Evolutionary conservation across 2,113 vertebrate genomes (phyloP), one percentile per base, ranked within the genome.

Genomic region (Dolichallabes microphthalmus): DNA sequence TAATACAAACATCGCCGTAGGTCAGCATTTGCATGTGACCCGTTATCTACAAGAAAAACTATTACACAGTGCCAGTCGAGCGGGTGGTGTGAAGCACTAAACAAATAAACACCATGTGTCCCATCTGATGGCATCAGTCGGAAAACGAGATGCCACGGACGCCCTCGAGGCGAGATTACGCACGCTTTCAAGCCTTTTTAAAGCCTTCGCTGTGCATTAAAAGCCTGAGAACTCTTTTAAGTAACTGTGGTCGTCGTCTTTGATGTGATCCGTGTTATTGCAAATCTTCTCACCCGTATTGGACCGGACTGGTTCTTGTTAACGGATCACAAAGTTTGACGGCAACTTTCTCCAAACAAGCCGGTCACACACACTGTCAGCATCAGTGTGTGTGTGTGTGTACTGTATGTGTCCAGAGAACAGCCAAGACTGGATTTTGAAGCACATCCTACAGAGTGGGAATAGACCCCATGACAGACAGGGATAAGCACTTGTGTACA

Each of bases 341-440:
- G 61, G 85, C 77, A 80, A 71, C 87, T 86, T 90, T 90, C 87
- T 76, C 84, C 87, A 82, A 90, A 86, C 80, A 52, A 75, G 73
- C 83, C 87, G 87, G 88, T 88, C 90, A 90, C 85, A 91, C 88
- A 75, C 87, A 91, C 88, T 88, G 83, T 86, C 75, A 83, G 58
- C 88, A 83, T 90, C 88, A 86, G 75, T 81, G 80, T 85, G 79
- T 9, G 82, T 71, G 87, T 87, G 6, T 13, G 75, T 81, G 80
- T 85, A 76, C n/a, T n/a, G n/a, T n/a, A n/a, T 8, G 82, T 71
- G 87, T 87, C 13, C 13, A 4, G 35, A 11, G 3, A 10, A 25
- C 12, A 22, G 63, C 1, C 15, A 55, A 68, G 17, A 35, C 58
- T 20, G 30, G 27, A 52, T 61, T n/a, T 45, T 74, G 50, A 52